Base-by-base conservation (phyloP, 2,113 vertebrate genomes). In the Aptenodytes forsteri region DNA sequence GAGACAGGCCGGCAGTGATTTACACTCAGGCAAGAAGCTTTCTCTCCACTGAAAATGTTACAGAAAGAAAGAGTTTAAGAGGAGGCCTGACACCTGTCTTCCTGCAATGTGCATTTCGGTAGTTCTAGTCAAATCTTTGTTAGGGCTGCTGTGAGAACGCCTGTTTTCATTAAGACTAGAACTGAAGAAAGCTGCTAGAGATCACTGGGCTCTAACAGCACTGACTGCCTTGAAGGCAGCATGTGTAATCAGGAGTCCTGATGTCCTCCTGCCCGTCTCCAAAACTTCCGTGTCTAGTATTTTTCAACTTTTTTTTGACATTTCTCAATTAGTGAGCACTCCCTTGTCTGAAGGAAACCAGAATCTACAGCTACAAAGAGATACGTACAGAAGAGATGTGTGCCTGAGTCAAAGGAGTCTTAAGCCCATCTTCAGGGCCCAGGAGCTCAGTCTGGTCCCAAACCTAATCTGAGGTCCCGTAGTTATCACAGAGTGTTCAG, bases 381-480 rank as follows among this genome's bases (percentile, higher is more conserved):
- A 16, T 20, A 27, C 0, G 2, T 49, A 26, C 46, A 79, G 81
- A 78, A 42, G 64, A 82, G 49, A 54, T 26, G 16, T 46, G 22
- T 44, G 44, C 27, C 40, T 88, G 38, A 40, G 18, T 61, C 54
- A 81, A 19, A 66, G 59, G 17, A 61, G 26, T 70, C 44, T 70
- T 47, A 54, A 84, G 21, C 19, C 29, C 1, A 0, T 40, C 50
- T 81, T 56, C 5, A 1, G 25, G 44, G 32, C 13, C 49, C 70
- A 56, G 40, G 69, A 73, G 36, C 34, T 93, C 65, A 54, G 36
- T 13, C 16, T 78, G 16, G 25, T 90, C 42, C n/a, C 70, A 93
- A 30, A 61, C 22, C 16, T 79, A 59, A 46, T 65, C 32, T 59
- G 75, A 95, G 47, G 29, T 87, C 69, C n/a, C 7, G 1, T 21